These are phyloP conservation scores for Dolichallabes microphthalmus DNA, from an alignment of 2,113 vertebrate genomes.

Conservation along the genomic window DNA sequence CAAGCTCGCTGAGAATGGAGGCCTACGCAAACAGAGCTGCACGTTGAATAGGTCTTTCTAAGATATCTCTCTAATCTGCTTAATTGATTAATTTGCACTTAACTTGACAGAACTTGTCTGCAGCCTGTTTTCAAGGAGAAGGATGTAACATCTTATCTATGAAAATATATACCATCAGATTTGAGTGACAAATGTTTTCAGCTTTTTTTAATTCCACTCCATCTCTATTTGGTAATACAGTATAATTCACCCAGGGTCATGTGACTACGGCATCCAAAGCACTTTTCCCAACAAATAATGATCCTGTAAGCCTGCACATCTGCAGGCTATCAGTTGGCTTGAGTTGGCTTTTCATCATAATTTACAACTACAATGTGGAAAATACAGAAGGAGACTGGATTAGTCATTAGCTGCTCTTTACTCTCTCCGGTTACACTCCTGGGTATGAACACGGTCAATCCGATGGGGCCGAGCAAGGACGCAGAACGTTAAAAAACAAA, in stretches of 20 bases:
- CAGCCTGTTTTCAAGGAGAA: background rate
- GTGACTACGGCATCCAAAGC: background rate
- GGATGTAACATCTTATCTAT: background rate
- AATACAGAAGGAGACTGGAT: slow-evolving; percentile 37
- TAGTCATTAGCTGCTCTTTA: slow-evolving; percentile 45
- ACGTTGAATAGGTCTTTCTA: slow-evolving; percentile 29
- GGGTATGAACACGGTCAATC: slow-evolving; percentile 46
- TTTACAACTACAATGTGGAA: slow-evolving; percentile 29
- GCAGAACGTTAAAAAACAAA: background rate
- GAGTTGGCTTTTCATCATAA: slow-evolving; percentile 20
- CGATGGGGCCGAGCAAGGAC: slow-evolving; percentile 29
- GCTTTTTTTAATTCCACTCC: background rate
- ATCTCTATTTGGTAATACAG: background rate
- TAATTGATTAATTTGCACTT: slow-evolving; percentile 17
- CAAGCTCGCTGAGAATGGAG: background rate
- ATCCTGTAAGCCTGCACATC: slow-evolving; percentile 11
- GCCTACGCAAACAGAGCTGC: slow-evolving; percentile 44
- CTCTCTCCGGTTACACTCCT: slow-evolving; percentile 36
- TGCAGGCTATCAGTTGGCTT: slow-evolving; percentile 15
- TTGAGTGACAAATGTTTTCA: background rate
- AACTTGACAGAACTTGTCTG: slow-evolving; percentile 9
- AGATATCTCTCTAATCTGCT: slow-evolving; percentile 42
- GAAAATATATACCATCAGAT: background rate
- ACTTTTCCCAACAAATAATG: background rate
- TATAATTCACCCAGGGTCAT: background rate